phyloP scores from a whole-genome alignment of 2,113 vertebrate species.

The Cacatua alba region DNA sequence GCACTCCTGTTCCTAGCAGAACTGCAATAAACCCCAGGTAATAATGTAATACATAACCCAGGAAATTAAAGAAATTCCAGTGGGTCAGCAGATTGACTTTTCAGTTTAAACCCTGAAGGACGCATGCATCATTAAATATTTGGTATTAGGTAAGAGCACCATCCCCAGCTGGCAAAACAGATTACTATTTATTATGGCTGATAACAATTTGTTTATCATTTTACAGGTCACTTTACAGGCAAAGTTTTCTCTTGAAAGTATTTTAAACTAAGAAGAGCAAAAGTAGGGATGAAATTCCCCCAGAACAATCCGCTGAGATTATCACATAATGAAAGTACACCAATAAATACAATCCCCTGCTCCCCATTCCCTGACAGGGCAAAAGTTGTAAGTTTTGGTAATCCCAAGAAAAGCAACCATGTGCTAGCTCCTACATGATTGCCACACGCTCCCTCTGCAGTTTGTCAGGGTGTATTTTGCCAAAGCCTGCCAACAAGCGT shows the following conservation, averaged over 20 bases:
- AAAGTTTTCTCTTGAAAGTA: not conserved
- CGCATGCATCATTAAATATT: conserved; percentile 8
- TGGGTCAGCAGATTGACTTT: not conserved
- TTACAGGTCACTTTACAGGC: not conserved
- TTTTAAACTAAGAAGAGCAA: not conserved
- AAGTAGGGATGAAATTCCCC: not conserved
- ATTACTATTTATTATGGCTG: not conserved
- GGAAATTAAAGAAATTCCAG: conserved; percentile 61
- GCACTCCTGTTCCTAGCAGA: not conserved
- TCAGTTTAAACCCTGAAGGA: conserved; percentile 30
- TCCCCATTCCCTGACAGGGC: not conserved
- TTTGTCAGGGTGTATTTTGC: not conserved
- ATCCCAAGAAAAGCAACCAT: not conserved
- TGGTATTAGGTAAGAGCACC: conserved; percentile 29
- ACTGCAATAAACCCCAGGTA: conserved; percentile 13
- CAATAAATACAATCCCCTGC: not conserved
- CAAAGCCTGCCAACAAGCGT: not conserved
- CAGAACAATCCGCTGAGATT: not conserved
- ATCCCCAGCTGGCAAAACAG: conserved; percentile 23
- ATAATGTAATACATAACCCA: conserved; percentile 38
- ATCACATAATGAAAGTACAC: not conserved
- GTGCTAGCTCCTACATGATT: not conserved
- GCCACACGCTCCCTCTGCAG: not conserved
- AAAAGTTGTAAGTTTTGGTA: not conserved
- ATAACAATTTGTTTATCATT: not conserved